phyloP scores from a whole-genome alignment of 2,797 vertebrate species.

The Syndactyla subalaris region DNA sequence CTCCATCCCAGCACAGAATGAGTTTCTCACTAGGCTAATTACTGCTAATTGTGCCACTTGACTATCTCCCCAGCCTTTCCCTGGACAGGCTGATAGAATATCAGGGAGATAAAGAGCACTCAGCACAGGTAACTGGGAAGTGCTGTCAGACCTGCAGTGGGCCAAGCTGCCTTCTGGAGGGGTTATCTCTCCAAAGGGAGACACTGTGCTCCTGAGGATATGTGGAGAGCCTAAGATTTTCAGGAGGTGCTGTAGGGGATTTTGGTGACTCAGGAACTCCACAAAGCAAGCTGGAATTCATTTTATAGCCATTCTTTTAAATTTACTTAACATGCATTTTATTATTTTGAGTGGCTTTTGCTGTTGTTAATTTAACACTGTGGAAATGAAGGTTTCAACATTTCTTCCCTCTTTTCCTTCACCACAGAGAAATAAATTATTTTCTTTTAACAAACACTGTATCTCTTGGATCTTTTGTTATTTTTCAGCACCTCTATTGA shows the following conservation, averaged over 20 bases:
- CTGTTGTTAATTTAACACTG: constrained; percentile 21
- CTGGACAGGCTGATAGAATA: constrained; percentile 17
- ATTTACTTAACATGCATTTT: constrained; percentile 35
- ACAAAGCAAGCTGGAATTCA: constrained; percentile 2
- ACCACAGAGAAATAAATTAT: background rate
- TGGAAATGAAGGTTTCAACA: background rate
- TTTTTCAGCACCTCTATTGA: background rate
- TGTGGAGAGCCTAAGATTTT: background rate
- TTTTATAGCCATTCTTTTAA: constrained; percentile 5
- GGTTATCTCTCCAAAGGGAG: background rate
- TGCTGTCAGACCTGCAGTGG: background rate
- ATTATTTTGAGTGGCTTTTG: constrained; percentile 10
- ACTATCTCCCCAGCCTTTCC: background rate
- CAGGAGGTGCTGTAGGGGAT: background rate
- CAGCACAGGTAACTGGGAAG: constrained; percentile 23
- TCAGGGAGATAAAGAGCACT: constrained; percentile 47
- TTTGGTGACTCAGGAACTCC: background rate
- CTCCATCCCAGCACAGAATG: fast-evolving
- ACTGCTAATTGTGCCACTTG: constrained; percentile 45
- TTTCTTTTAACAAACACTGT: background rate
- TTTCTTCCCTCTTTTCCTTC: background rate
- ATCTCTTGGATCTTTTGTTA: background rate
- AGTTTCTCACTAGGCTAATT: background rate
- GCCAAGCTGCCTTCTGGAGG: background rate
- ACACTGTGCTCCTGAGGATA: fast-evolving